These are phyloP conservation scores for Dicaeum eximium DNA, from an alignment of 2,113 vertebrate species.

Conservation along the genomic window DNA sequence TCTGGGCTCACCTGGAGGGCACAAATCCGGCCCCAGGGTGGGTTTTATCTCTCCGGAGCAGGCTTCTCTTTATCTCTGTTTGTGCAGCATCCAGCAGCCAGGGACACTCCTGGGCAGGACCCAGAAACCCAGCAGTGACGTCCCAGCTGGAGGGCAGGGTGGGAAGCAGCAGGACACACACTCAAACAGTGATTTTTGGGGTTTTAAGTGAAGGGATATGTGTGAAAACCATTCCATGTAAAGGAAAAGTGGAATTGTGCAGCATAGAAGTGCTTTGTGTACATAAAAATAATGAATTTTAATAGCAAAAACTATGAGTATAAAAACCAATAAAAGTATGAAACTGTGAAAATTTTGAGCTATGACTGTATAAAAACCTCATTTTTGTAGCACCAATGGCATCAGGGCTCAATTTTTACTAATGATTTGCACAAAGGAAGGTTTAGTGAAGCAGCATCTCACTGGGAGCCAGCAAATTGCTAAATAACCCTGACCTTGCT, in stretches of 20 bases:
- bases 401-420: background rate
- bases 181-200: background rate
- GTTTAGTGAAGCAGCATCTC: background rate
- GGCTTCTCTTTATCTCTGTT: background rate
- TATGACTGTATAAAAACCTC: background rate
- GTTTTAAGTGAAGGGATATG: background rate
- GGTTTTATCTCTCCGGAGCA: background rate
- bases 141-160: background rate
- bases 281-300: background rate
- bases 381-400: background rate
- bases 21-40: background rate
- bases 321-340: background rate
- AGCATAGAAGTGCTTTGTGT: background rate
- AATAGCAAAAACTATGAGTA: background rate
- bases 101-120: background rate
- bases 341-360: background rate
- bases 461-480: background rate
- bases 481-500: background rate
- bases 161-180: background rate
- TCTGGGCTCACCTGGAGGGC: background rate
- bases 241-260: background rate
- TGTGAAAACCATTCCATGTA: background rate
- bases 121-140: background rate
- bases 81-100: background rate
- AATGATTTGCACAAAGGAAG: background rate